These are phyloP conservation scores for Tenthredo scrophulariae DNA, from an alignment of 2,888 invertebrate genomes.

Conservation along the genomic window DNA sequence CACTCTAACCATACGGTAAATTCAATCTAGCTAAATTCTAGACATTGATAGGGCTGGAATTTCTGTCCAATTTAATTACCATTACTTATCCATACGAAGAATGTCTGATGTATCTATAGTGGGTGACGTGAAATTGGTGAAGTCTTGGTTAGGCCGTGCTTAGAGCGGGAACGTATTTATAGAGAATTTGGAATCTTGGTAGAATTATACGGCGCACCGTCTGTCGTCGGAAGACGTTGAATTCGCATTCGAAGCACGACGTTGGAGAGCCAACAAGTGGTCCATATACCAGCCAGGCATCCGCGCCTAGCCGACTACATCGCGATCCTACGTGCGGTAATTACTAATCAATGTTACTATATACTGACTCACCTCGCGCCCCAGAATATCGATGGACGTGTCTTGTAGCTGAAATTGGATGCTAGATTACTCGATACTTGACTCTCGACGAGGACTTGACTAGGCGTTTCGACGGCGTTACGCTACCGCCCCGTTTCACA, in stretches of 20 bases:
- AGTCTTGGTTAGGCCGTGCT: not conserved
- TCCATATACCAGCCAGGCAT: constrained; percentile 73
- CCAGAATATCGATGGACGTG: constrained; percentile 62
- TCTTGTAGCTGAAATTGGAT: constrained; percentile 63
- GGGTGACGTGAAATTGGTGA: not conserved
- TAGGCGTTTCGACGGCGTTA: constrained; percentile 26
- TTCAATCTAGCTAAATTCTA: not conserved
- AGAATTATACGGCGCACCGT: constrained; percentile 2
- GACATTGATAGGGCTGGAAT: not conserved
- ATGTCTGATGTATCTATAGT: not conserved
- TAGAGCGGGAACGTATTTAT: not conserved
- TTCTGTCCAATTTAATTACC: not conserved
- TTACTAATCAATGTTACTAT: constrained; percentile 74
- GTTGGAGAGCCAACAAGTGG: constrained; percentile 73
- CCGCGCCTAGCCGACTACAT: constrained; percentile 67
- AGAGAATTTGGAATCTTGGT: constrained; percentile 20
- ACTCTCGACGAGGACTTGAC: constrained; percentile 40
- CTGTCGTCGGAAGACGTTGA: constrained; percentile 47
- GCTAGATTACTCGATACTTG: constrained; percentile 60
- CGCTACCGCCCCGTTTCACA: constrained; percentile 9
- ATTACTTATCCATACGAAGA: not conserved
- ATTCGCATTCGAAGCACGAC: constrained; percentile 71
- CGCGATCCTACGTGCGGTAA: constrained; percentile 74
- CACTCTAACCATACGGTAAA: not conserved
- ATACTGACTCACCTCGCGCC: constrained; percentile 59